phyloP scores from a whole-genome alignment of 1,140 invertebrate species.

The Drosophila tani region DNA sequence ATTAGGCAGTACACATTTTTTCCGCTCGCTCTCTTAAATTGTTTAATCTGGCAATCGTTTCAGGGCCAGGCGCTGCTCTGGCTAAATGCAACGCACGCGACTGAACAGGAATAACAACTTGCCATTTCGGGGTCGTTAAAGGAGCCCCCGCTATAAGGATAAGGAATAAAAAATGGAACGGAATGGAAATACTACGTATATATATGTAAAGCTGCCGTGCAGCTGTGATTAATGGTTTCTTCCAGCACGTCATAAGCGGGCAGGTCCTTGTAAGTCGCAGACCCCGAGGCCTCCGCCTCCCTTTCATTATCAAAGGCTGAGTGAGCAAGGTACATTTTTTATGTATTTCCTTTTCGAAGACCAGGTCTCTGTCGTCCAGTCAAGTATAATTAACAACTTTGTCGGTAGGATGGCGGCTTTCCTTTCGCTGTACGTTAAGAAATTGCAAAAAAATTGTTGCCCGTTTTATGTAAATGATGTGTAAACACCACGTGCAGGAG shows the following conservation, averaged over 20 bases:
- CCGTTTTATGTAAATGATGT: slow-evolving; percentile 82
- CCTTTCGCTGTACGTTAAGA: slow-evolving; percentile 55
- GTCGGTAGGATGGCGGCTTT: slow-evolving; percentile 58
- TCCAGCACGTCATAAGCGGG: slow-evolving; percentile 70
- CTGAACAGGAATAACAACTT: slow-evolving; percentile 37
- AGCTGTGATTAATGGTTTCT: slow-evolving; percentile 78
- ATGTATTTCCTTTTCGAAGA: slow-evolving; percentile 3
- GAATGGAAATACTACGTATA: slow-evolving; percentile 19
- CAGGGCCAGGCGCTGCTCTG: slow-evolving; percentile 15
- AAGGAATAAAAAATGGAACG: slow-evolving; percentile 38
- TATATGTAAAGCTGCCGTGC: slow-evolving; percentile 44
- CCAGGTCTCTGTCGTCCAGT: slow-evolving; percentile 63
- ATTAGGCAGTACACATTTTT: slow-evolving; percentile 61
- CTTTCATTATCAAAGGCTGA: slow-evolving; percentile 31
- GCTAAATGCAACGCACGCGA: slow-evolving; percentile 63
- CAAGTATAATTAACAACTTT: slow-evolving; percentile 84
- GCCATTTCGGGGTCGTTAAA: slow-evolving; percentile 46
- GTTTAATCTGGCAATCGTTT: slow-evolving; percentile 65
- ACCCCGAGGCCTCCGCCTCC: not conserved
- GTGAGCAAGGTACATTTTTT: slow-evolving; percentile 44
- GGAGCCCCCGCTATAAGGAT: slow-evolving; percentile 20
- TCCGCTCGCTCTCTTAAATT: slow-evolving; percentile 45
- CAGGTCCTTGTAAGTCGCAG: slow-evolving; percentile 45
- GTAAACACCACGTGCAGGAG: slow-evolving; percentile 77
- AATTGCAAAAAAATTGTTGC: slow-evolving; percentile 64